A percentile compares a stretch with the other conserved stretches of the same genome.
These are phyloP conservation scores for Phoronis australis DNA, from an alignment of 2,888 invertebrate genomes.

Conservation along the genomic window DNA sequence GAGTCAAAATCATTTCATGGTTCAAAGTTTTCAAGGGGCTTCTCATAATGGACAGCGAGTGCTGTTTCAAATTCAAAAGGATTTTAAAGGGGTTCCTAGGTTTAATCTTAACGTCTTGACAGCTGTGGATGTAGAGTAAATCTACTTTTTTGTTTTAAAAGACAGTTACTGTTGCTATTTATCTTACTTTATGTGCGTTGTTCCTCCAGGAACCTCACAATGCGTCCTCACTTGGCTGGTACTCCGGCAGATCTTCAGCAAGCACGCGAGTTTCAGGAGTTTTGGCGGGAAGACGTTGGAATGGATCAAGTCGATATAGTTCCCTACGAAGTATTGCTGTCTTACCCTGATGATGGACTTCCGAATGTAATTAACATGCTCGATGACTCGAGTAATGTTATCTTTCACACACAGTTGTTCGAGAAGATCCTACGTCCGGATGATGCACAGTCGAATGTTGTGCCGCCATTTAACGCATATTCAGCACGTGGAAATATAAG, in stretches of 20 bases:
- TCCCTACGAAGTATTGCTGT: slow-evolving; percentile 31
- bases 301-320: slow-evolving; percentile 21
- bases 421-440: slow-evolving; percentile 31
- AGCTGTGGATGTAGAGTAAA: no score
- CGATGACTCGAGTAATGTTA: slow-evolving; percentile 14
- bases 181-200: no score
- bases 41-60: no score
- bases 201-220: slow-evolving; percentile 16
- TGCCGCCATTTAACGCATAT: slow-evolving; percentile 42
- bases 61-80: no score
- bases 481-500: slow-evolving; percentile 31
- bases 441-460: slow-evolving; percentile 31
- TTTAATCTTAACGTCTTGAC: no score
- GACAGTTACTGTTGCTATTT: no score
- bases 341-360: slow-evolving; percentile 18
- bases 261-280: slow-evolving; percentile 20
- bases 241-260: slow-evolving; percentile 21
- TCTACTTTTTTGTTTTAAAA: no score
- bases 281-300: slow-evolving; percentile 20
- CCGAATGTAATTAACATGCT: slow-evolving; percentile 16
- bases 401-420: slow-evolving; percentile 21
- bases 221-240: slow-evolving; percentile 31
- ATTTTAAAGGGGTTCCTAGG: no score
- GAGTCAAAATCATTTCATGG: no score
- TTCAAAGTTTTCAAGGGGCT: no score